Evolutionary conservation across 2,113 vertebrate species (phyloP).

Genomic region (Tiliqua scincoides): DNA sequence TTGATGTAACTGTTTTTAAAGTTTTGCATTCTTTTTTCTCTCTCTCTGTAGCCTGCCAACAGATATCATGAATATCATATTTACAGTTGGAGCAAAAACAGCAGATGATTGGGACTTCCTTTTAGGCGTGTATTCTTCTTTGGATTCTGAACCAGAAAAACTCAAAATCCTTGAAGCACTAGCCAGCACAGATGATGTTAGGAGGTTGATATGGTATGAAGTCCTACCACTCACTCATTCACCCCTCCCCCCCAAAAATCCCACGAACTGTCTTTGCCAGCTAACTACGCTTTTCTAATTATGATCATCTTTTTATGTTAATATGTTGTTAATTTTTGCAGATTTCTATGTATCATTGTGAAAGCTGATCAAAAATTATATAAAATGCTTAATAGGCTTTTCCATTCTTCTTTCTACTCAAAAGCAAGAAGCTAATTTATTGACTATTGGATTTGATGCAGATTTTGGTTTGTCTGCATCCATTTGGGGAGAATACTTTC

Average conservation of each 20-base stretch:
- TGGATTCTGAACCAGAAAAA: constrained; percentile 84
- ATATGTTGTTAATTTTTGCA: not conserved
- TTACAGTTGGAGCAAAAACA: constrained; percentile 85
- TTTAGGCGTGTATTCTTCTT: constrained; percentile 67
- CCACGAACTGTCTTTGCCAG: not conserved
- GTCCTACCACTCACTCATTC: not conserved
- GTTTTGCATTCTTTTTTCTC: not conserved
- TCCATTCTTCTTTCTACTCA: no score
- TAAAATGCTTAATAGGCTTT: not conserved
- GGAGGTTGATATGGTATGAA: constrained; percentile 83
- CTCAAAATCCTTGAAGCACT: constrained; percentile 87
- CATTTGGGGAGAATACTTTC: not conserved
- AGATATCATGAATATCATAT: constrained; percentile 86
- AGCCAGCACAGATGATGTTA: constrained; percentile 83
- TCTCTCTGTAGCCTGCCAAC: constrained; percentile 81
- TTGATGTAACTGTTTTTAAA: constrained; percentile 30
- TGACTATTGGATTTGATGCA: not conserved
- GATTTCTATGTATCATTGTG: not conserved
- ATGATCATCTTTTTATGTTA: not conserved
- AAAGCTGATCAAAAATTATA: not conserved
- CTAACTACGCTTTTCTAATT: not conserved
- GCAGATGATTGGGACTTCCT: constrained; percentile 81
- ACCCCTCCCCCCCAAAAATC: not conserved
- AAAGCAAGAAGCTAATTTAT: not conserved
- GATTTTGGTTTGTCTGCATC: not conserved